These are phyloP conservation scores for Euthynnus affinis DNA, from an alignment of 2,797 vertebrate species.

Conservation along the genomic window DNA sequence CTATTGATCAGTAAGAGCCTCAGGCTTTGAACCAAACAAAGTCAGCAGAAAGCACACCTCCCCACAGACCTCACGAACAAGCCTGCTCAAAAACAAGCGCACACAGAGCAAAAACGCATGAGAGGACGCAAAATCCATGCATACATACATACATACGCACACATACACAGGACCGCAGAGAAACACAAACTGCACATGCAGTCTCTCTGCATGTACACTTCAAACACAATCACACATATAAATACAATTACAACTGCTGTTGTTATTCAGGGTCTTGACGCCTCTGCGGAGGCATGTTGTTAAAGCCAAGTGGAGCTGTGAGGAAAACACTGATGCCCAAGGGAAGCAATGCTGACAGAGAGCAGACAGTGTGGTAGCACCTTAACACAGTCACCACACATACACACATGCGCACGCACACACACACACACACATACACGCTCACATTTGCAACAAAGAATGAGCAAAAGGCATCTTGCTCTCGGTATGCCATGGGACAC, in stretches of 20 bases:
- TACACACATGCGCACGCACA: constrained; percentile 26
- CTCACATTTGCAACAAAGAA: constrained; percentile 42
- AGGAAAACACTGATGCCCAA: constrained; percentile 79
- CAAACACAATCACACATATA: constrained; percentile 57
- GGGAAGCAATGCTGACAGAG: constrained; percentile 74
- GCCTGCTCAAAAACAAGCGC: constrained; percentile 58
- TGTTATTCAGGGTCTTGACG: constrained; percentile 67
- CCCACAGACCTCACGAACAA: constrained; percentile 75
- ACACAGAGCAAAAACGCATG: constrained; percentile 50
- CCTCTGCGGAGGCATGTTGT: constrained; percentile 66
- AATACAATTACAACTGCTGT: constrained; percentile 71
- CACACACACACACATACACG: constrained; percentile 55
- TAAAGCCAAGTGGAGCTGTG: constrained; percentile 73
- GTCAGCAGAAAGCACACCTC: constrained; percentile 80
- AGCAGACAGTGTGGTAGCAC: constrained; percentile 78
- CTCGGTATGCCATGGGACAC: constrained; percentile 58
- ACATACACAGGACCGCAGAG: constrained; percentile 13
- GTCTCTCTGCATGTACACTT: constrained; percentile 41
- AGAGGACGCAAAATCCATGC: constrained; percentile 57
- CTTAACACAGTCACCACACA: constrained; percentile 69
- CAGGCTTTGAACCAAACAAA: constrained; percentile 70
- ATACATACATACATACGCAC: constrained; percentile 17
- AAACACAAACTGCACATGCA: constrained; percentile 21
- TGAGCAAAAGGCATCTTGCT: constrained; percentile 57
- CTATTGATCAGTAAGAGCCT: constrained; percentile 76